Base-by-base conservation (phyloP, 2,113 vertebrate species). In the Lampris megalopsis region DNA sequence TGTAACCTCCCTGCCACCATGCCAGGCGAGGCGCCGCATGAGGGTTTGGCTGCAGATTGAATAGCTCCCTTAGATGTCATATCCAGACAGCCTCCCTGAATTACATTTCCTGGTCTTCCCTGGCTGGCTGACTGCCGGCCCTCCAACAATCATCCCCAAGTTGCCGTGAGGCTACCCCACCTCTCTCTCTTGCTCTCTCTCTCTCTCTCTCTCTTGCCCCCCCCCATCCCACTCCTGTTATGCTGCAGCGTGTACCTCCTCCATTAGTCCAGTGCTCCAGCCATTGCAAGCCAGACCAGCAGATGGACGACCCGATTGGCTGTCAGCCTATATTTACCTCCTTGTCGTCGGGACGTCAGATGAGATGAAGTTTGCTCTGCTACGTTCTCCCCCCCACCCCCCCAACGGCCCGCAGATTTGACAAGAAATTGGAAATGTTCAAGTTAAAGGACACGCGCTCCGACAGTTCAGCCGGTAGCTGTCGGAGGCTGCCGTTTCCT, bases 21-120 rank as follows among this genome's bases (percentile, higher is more conserved):
- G 86, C 89, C 89, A 87, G 86, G 80, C 86, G 68, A 81, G 84
- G 86, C 77, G 86, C 90, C 89, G 90, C 90, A 89, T 77, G 88
- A 91, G 90, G 90, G 75, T 89, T 88, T 82, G 86, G 89, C 88
- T 90, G 81, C 84, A 91, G 88, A 92, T 91, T 92, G 89, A 93
- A 92, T 86, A 88, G 83, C 91, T 92, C 86, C 91, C 91, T 68
- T 80, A 91, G 88, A 90, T 91, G 90, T 91, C 90, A 92, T 89
- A 89, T 89, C 84, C 88, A 89, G 89, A 91, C 92, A 91, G 83
- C 79, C 75, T 88, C 82, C 82, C 77, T 81, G 91, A 92, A 92
- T 92, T 90, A 91, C 82, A 92, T 93, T 90, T 92, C 84, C 90
- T 84, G 86, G 84, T 89, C 77, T 86, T 87, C 84, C 82, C 83